These are phyloP conservation scores for Penelope pileata DNA, from an alignment of 2,113 vertebrate species.

Conservation along the genomic window DNA sequence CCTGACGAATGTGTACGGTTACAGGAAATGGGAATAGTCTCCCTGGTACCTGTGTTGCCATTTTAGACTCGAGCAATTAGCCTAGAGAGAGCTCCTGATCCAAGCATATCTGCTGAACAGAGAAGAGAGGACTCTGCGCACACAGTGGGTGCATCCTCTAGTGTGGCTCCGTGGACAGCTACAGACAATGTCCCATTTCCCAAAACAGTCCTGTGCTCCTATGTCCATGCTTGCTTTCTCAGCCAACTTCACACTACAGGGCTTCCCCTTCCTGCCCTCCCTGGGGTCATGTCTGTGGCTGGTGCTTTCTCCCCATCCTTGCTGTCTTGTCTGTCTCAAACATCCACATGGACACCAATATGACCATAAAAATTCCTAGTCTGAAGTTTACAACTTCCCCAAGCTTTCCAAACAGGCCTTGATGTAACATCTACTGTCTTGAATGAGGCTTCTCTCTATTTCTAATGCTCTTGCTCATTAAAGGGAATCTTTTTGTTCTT, in stretches of 20 bases:
- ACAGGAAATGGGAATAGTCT: background rate
- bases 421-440: background rate
- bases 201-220: background rate
- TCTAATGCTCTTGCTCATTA: background rate
- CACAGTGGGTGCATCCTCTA: fast-evolving
- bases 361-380: background rate
- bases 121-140: background rate
- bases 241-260: background rate
- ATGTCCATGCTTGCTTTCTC: background rate
- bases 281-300: background rate
- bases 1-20: background rate
- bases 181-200: background rate
- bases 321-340: background rate
- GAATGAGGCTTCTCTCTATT: fast-evolving
- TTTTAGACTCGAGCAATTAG: background rate
- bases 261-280: background rate
- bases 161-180: background rate
- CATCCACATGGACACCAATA: background rate
- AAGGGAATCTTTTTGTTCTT: background rate
- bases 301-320: background rate
- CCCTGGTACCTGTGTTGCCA: fast-evolving
- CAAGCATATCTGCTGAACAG: background rate
- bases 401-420: background rate
- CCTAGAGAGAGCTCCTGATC: background rate
- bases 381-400: background rate